Evolutionary conservation across 2,888 invertebrate genomes (phyloP), one percentile per base, ranked within the genome.

Genomic region (Gastrophysa polygoni): DNA sequence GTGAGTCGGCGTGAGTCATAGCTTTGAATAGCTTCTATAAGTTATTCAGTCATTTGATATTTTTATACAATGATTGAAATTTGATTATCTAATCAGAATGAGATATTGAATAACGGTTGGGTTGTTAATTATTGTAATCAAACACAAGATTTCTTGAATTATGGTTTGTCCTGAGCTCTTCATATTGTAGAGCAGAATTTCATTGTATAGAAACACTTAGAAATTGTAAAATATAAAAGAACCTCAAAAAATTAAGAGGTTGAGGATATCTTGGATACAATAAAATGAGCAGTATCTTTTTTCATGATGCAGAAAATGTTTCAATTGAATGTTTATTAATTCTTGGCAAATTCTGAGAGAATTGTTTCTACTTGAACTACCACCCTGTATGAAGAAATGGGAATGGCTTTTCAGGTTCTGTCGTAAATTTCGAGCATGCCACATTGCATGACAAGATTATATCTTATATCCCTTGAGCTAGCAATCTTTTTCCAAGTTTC

Each of bases 391-490:
- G n/a, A n/a, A n/a, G n/a, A n/a, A n/a, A n/a, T n/a, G n/a, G n/a
- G n/a, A n/a, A n/a, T n/a, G n/a, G n/a, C 51, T 49, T 14, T 32
- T 51, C 18, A 29, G 29, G 51, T 34, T 18, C n/a, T 18, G 51
- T 51, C 32, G 32, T 34, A 34, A 54, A 54, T 24, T 54, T 54
- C 28, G 14, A 34, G 20, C 54, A 54, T 38, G 54, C 11, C 14
- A 43, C 21, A 43, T 54, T 38, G 54, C 54, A 54, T 54, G 54
- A 54, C 52, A 8, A 14, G 3, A 14, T 14, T 10, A 43, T 43
- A 54, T 46, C 34, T 16, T 17, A 43, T 28, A 43, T 54, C 18
- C 20, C 21, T 16, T 16, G 38, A 43, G 43, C 7, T 11, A 16
- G 6, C 38, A 16, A 21, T 54, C 8, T 24, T 32, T 54, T 21